Evolutionary conservation across 1,140 invertebrate species (phyloP), one percentile per base, ranked within the genome.

Genomic region (Colletes gigas): DNA sequence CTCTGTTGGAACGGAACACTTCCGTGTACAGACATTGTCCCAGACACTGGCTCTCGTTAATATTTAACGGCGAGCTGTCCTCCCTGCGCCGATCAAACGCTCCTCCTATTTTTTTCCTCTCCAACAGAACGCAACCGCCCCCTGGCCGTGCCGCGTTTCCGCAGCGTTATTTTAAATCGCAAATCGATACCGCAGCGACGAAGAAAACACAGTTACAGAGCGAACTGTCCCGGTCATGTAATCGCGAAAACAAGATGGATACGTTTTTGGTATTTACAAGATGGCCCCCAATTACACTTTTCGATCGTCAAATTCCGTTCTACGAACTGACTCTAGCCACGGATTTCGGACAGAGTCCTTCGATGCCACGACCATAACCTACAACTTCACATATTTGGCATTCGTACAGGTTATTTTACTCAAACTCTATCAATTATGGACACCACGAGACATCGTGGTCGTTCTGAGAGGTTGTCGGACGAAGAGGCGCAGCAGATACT

Each of bases 91-190:
- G 52, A 60, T 72, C 63, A 71, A 70, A 69, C 50, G 66, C 70
- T 85, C 73, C 84, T 83, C 82, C 79, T 74, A 82, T 69, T 84
- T 81, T 87, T 83, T 79, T 75, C 74, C 76, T 81, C 39, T 60
- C 63, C 41, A 67, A 19, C 60, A 50, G n/a, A 73, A 82, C 73
- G 76, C 67, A 30, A 76, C 82, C 77, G 82, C 78, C 85, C 73
- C 55, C 67, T 75, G 72, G 71, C 71, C 55, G 63, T 62, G 68
- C 47, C 72, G 68, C 41, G 14, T 76, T 74, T 21, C 14, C 50
- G 70, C 66, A 65, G 66, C 50, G 75, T 88, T 83, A 87, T 87
- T 30, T 88, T 82, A 66, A 77, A 88, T 88, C 85, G 60, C 78
- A 70, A 83, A 88, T 88, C 86, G 68, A 85, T 88, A 88, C 62